Evolutionary conservation across 2,888 invertebrate genomes (phyloP), one percentile per base, ranked within the genome.

Genomic region (Adela reaumurella): DNA sequence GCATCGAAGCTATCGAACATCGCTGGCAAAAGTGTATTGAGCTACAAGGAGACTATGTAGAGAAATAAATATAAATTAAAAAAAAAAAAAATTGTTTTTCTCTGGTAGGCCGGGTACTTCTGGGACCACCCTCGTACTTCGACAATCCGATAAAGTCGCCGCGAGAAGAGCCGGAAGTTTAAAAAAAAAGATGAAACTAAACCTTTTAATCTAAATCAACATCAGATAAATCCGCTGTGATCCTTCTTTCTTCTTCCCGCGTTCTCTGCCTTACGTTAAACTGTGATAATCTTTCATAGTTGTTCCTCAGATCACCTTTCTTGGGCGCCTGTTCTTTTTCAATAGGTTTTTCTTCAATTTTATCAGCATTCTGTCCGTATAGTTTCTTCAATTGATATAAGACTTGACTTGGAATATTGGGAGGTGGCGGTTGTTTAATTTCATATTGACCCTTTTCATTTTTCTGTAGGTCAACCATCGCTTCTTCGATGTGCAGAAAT

Each of bases 221-320:
- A 55, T 84, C 79, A 50, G 83, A 82, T 24, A 84, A 58, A 53
- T 84, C 84, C 47, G 76, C 81, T 5, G 83, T 83, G 10, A 84
- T 81, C 62, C 80, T 81, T 55, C 71, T 65, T 18, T 77, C 55
- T 59, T 79, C 69, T 56, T 71, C 62, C 50, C 65, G 55, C 11
- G 62, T 67, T 56, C 69, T 63, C 53, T 63, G 24, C 16, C 11
- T 65, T 17, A 11, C 43, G 19, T 35, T 17, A 53, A 61, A 58
- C 29, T 61, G 59, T 6, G 56, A 55, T 48, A 65, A 54, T 49
- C 62, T 63, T 51, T 60, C 61, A 0, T 67, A 65, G 51, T 65
- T 68, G 54, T 68, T 67, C 47, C 62, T 68, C 54, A 16, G 11
- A 14, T 35, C 35, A 3, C 11, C 14, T 14, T 35, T 8, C 35